These are phyloP conservation scores for Iphiclides podalirius DNA, from an alignment of 2,888 invertebrate species.

Conservation along the genomic window DNA sequence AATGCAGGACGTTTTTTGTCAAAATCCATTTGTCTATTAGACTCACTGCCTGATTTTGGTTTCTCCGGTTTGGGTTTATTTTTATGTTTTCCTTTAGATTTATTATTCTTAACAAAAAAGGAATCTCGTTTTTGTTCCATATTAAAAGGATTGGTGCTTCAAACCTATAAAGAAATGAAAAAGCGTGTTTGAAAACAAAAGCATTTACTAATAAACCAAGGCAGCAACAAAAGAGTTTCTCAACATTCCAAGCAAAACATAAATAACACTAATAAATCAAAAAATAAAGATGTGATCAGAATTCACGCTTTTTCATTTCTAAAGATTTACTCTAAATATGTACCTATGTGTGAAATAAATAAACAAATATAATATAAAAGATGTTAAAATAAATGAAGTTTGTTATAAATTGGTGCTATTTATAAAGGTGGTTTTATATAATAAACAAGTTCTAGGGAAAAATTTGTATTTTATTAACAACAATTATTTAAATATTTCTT, in stretches of 20 bases:
- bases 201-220: conserved; percentile 24
- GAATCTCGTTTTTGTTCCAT: conserved; percentile 64
- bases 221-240: no score
- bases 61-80: conserved; percentile 25
- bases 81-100: conserved; percentile 27
- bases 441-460: no score
- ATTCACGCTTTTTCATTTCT: conserved; percentile 65
- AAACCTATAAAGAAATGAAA: conserved; percentile 74
- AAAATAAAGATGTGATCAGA: conserved; percentile 33
- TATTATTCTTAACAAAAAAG: conserved; percentile 56
- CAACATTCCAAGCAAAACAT: conserved; percentile 23
- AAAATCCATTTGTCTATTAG: conserved; percentile 49
- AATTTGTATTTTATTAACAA: no score
- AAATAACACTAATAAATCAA: conserved; percentile 28
- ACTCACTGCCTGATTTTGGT: conserved; percentile 25
- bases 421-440: no score
- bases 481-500: no score
- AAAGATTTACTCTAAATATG: not conserved
- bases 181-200: conserved; percentile 66
- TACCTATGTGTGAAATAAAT: no score
- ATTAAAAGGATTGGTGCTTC: conserved; percentile 36
- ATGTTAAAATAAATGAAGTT: no score
- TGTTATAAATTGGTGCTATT: no score
- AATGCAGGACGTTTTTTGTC: conserved; percentile 45
- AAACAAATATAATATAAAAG: not conserved